Evolutionary conservation across 2,888 invertebrate genomes (phyloP).

Genomic region (Podabrus alpinus): DNA sequence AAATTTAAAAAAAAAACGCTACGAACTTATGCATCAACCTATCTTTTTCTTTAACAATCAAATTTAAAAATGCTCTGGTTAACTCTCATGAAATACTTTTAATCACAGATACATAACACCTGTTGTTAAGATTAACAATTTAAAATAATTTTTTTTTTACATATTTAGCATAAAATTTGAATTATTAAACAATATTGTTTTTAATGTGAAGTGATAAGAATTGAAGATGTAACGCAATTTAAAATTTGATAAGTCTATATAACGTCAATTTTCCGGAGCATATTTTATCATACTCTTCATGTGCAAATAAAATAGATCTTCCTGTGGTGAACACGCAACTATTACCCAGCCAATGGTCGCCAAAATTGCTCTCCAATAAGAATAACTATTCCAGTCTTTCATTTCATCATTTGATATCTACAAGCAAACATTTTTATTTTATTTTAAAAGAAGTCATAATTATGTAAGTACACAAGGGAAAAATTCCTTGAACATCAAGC

Average conservation of each 20-base stretch:
- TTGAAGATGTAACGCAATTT: not conserved
- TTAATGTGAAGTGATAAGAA: not conserved
- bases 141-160: not conserved
- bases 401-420: constrained; percentile 61
- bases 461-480: too few relatives aligned
- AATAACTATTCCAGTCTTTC: constrained; percentile 65
- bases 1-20: too few relatives aligned
- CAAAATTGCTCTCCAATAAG: constrained; percentile 64
- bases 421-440: constrained; percentile 37
- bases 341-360: constrained; percentile 63
- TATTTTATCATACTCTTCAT: constrained; percentile 52
- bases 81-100: not conserved
- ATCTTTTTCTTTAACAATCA: too few relatives aligned
- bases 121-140: not conserved
- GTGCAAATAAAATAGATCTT: constrained; percentile 60
- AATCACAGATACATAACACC: not conserved
- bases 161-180: constrained; percentile 2
- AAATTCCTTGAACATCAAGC: not conserved
- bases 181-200: not conserved
- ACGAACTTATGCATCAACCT: too few relatives aligned
- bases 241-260: not conserved
- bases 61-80: not conserved
- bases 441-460: not conserved
- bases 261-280: not conserved
- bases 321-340: constrained; percentile 61